These are phyloP conservation scores for Stegophylla sp. DNA, from an alignment of 2,888 invertebrate species.

Conservation along the genomic window DNA sequence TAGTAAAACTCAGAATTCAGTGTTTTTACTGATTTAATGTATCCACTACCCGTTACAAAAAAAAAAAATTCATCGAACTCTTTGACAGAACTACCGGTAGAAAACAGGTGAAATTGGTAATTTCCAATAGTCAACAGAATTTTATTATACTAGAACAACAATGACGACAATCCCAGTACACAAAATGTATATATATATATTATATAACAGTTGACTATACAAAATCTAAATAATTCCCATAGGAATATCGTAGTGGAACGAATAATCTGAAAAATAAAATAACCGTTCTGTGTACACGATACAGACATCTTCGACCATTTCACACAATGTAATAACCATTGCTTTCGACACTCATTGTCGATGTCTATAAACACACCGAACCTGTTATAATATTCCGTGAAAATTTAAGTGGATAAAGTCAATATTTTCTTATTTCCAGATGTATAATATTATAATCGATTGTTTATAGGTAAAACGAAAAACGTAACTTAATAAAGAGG, in stretches of 20 bases:
- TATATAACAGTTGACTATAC: neutral
- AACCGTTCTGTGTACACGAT: neutral
- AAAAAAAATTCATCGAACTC: too few relatives aligned
- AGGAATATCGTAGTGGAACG: constrained; percentile 16
- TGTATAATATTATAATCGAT: neutral
- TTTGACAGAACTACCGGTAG: too few relatives aligned
- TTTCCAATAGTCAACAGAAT: too few relatives aligned
- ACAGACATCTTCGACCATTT: neutral
- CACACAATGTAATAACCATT: constrained; percentile 18
- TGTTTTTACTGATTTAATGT: too few relatives aligned
- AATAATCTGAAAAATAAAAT: constrained; percentile 11
- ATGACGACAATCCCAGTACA: neutral
- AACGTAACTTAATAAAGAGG: too few relatives aligned
- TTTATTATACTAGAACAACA: too few relatives aligned
- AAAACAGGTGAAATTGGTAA: too few relatives aligned
- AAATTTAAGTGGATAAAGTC: neutral
- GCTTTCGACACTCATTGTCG: constrained; percentile 17
- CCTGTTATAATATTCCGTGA: neutral
- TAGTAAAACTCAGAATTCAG: too few relatives aligned
- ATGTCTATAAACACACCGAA: neutral
- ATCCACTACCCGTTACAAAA: too few relatives aligned
- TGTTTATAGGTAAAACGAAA: too few relatives aligned
- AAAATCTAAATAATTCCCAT: constrained; percentile 29
- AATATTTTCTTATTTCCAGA: neutral
- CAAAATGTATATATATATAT: too few relatives aligned